These are phyloP conservation scores for Tenodera sinensis DNA, from an alignment of 2,888 invertebrate genomes.

Conservation along the genomic window DNA sequence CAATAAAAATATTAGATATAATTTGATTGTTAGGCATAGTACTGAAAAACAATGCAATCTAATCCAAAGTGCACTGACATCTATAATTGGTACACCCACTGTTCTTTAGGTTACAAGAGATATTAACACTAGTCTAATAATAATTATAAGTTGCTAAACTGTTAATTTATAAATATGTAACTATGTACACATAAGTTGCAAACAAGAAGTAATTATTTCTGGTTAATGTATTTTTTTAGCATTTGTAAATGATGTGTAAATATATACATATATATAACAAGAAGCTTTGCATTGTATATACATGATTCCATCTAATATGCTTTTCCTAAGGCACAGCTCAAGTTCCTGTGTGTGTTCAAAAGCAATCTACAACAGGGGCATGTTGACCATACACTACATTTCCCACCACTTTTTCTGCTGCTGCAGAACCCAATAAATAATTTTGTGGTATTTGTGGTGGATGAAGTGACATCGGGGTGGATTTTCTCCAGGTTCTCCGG, in stretches of 20 bases:
- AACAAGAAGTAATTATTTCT: background rate
- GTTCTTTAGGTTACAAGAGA: background rate
- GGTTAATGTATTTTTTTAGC: constrained; percentile 2
- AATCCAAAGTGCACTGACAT: background rate
- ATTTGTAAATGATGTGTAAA: background rate
- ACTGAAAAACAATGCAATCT: background rate
- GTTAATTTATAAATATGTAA: background rate
- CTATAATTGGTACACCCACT: background rate
- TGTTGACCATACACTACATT: background rate
- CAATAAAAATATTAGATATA: background rate
- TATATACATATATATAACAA: background rate
- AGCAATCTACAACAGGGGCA: background rate
- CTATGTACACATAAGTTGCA: background rate
- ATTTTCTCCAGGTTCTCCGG: too few species aligned
- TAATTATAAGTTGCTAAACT: background rate
- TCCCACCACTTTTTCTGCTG: too few species aligned
- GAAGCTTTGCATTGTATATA: background rate
- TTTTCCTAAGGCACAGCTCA: background rate
- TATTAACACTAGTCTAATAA: background rate
- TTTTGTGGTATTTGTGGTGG: too few species aligned
- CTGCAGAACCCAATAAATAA: background rate
- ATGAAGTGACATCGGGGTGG: too few species aligned
- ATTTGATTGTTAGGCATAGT: background rate
- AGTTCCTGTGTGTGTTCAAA: background rate
- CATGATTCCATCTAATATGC: background rate